A percentile compares a stretch with the other conserved stretches of the same genome.
Evolutionary conservation across 2,113 vertebrate species (phyloP).

Genomic region (Centropus bengalensis): DNA sequence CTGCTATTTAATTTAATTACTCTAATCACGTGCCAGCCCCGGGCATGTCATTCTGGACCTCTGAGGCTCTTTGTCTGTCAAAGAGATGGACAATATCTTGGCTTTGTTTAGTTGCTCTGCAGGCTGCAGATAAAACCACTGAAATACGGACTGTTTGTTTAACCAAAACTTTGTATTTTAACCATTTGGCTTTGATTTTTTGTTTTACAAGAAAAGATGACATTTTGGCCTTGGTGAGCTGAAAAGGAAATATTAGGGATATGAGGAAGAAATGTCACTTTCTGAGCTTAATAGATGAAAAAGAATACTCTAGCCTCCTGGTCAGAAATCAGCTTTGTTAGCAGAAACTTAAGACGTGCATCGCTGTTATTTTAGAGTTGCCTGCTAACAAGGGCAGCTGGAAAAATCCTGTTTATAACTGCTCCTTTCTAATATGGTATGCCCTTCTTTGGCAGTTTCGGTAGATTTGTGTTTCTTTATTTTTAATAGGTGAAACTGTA

Average conservation of each 20-base stretch:
- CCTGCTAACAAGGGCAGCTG: conserved; percentile 51
- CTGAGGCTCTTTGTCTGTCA: conserved; percentile 85
- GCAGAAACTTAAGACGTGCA: conserved; percentile 57
- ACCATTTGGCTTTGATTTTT: conserved; percentile 82
- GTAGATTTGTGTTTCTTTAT: background rate
- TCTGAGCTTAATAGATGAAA: conserved; percentile 54
- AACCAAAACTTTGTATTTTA: conserved; percentile 79
- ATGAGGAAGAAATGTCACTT: conserved; percentile 64
- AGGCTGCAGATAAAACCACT: conserved; percentile 77
- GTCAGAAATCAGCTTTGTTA: conserved; percentile 65
- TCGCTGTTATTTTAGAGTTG: conserved; percentile 60
- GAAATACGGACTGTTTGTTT: conserved; percentile 79
- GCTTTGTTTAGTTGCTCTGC: conserved; percentile 81
- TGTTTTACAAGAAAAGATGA: conserved; percentile 70
- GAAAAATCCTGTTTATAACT: conserved; percentile 33
- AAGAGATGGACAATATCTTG: conserved; percentile 85
- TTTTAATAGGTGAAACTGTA: background rate
- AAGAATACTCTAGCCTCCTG: conserved; percentile 60
- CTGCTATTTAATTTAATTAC: conserved; percentile 93
- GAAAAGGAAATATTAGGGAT: conserved; percentile 71
- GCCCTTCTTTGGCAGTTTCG: background rate
- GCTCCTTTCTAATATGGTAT: conserved; percentile 15
- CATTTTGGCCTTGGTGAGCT: conserved; percentile 73
- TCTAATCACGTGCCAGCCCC: conserved; percentile 85
- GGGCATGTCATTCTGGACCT: conserved; percentile 84